Conservation (phyloP, 2,113 vertebrate species). For the Hipposideros armiger region DNA sequence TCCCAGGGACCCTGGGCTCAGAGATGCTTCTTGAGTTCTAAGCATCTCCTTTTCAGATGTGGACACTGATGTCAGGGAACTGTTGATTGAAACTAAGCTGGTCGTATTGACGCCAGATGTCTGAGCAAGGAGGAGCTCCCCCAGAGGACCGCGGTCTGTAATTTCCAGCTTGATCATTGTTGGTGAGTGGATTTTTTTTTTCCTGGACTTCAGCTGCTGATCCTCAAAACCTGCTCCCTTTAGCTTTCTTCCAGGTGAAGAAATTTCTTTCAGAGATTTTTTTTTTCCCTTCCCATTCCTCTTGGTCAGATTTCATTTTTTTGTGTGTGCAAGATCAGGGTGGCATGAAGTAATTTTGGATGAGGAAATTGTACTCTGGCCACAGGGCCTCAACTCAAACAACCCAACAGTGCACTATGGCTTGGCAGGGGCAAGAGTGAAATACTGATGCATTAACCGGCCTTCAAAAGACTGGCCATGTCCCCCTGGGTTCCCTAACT, state of each 20-base stretch:
- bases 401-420: neutral
- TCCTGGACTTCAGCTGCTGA: neutral
- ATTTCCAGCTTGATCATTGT: neutral
- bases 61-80: slow-evolving; percentile 4
- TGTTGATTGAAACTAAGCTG: neutral
- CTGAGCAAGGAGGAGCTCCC: neutral
- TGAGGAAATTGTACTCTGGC: slow-evolving; percentile 17
- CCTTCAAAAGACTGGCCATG: neutral
- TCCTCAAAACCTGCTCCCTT: neutral
- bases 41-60: neutral
- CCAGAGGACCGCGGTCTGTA: neutral
- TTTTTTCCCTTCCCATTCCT: neutral
- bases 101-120: neutral
- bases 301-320: neutral
- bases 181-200: neutral
- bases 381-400: neutral
- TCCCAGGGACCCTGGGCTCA: neutral
- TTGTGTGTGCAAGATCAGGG: neutral
- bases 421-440: slow-evolving; percentile 34
- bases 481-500: neutral
- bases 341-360: neutral
- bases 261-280: slow-evolving; percentile 8
- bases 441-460: slow-evolving; percentile 45
- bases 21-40: neutral
- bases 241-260: neutral